Evolutionary conservation across 1,140 invertebrate species (phyloP).

Genomic region (Lepidurus arcticus): DNA sequence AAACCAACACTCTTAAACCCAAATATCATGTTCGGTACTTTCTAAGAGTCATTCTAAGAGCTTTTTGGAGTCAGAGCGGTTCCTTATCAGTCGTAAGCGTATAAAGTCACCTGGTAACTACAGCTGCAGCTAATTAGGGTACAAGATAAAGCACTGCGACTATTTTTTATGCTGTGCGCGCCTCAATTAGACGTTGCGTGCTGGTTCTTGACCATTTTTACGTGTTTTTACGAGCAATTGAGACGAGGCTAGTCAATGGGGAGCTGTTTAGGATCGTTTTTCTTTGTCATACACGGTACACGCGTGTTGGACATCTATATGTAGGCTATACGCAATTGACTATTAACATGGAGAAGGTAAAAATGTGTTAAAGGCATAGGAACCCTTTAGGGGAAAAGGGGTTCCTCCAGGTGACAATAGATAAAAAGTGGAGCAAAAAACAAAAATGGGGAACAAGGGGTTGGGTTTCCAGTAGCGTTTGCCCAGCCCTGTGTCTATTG

Average conservation of each 20-base stretch:
- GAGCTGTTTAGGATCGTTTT: background rate
- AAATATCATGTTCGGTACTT: too few species aligned
- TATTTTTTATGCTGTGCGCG: background rate
- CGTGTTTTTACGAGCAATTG: background rate
- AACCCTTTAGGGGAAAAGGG: too few species aligned
- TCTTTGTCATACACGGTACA: background rate
- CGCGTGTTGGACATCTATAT: background rate
- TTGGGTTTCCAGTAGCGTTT: background rate
- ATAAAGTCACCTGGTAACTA: constrained; percentile 7
- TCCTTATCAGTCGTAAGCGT: background rate
- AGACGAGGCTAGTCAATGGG: background rate
- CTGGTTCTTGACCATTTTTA: background rate
- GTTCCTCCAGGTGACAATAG: background rate
- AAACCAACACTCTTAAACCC: background rate
- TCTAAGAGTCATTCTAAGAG: too few species aligned
- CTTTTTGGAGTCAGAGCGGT: too few species aligned
- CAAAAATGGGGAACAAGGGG: background rate
- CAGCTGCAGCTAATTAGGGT: background rate
- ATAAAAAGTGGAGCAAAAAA: too few species aligned
- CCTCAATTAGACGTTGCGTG: constrained; percentile 18
- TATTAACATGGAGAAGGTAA: background rate
- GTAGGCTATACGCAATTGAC: background rate
- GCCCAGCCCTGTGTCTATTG: constrained; percentile 11
- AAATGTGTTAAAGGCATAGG: too few species aligned
- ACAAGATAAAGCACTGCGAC: background rate